Percentiles rank a stretch among this genome's conserved stretches.
Conservation (phyloP, 64 coral and sea anemone species). For the Dendronephthya gigantea region DNA sequence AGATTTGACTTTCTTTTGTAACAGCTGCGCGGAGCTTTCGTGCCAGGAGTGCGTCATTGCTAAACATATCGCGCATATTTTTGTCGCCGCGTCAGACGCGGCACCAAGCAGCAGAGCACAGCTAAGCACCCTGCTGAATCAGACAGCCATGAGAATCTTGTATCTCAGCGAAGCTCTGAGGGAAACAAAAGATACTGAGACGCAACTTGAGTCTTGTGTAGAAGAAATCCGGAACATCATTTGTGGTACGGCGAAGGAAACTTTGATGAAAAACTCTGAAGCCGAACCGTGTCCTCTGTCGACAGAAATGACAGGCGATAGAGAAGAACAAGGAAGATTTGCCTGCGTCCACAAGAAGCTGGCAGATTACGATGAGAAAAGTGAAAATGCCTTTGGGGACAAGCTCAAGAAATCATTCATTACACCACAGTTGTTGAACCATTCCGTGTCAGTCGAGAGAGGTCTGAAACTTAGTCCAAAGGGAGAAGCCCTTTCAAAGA, state of each 20-base stretch:
- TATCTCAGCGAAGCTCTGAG: neutral
- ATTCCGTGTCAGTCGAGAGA: neutral
- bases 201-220: neutral
- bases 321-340: no score
- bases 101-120: neutral
- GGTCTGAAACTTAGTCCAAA: neutral
- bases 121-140: neutral
- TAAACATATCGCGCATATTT: neutral
- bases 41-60: neutral
- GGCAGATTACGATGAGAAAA: neutral
- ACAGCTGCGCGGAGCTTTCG: neutral
- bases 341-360: no score
- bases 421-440: neutral
- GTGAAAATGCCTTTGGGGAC: neutral
- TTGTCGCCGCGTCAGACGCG: neutral
- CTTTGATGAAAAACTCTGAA: no score
- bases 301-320: no score
- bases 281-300: no score
- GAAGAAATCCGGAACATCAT: neutral
- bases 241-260: neutral
- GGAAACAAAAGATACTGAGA: neutral
- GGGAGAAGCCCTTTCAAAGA: neutral
- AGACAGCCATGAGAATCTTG: neutral
- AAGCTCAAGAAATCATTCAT: neutral
- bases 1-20: neutral